Evolutionary conservation across 2,888 invertebrate species (phyloP), one percentile per base, ranked within the genome.

Genomic region (Lepidocyrtoides sp.): DNA sequence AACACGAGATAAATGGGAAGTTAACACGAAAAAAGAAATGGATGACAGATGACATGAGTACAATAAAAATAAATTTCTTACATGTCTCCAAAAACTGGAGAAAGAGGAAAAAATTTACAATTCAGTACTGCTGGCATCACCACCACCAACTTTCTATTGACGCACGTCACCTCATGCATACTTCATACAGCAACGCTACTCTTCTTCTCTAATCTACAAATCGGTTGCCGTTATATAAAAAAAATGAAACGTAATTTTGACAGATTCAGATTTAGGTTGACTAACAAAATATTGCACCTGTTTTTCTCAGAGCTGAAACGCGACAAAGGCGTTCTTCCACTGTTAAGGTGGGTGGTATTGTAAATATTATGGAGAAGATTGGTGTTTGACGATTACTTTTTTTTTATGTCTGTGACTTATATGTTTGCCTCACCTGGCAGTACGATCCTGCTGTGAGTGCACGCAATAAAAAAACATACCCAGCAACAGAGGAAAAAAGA

Each of bases 211-310:
- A 10, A 0, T 26, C 41, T 77, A 51, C 10, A 48, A 51, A 29
- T 12, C 4, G 12, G 17, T n/a, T n/a, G 23, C 17, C 20, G 7
- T 69, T n/a, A 41, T 41, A 69, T 20, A 12, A 41, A 77, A 77
- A 20, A 1, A n/a, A 77, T n/a, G 36, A 17, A 72, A 72, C 69
- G 54, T 29, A 54, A n/a, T 66, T 87, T 79, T 87, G 87, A 66
- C 79, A 87, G 79, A 87, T 87, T 87, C 63, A 51, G 60, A 79
- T 51, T 66, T 87, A 87, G 79, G 87, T 79, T 79, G 79, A 79
- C 32, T 23, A 44, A 79, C 63, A 69, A 63, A 63, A 29, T 69
- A 41, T n/a, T n/a, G n/a, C n/a, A n/a, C n/a, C n/a, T n/a, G n/a
- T n/a, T n/a, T n/a, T n/a, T n/a, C n/a, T n/a, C n/a, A n/a, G n/a